These are phyloP conservation scores for Galerucella calmariensis DNA, from an alignment of 2,888 invertebrate genomes.

Conservation along the genomic window DNA sequence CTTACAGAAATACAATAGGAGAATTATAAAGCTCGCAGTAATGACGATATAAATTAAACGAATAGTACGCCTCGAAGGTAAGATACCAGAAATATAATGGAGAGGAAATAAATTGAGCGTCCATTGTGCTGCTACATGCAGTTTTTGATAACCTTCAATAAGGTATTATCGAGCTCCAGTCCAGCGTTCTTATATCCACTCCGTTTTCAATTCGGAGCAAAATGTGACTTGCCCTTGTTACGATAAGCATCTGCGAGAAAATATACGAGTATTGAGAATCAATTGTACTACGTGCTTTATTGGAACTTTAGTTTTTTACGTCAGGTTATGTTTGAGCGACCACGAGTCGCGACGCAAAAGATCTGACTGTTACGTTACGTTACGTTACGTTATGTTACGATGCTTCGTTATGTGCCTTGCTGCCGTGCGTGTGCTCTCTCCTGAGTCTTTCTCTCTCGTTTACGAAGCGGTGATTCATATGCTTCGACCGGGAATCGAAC, in stretches of 20 bases:
- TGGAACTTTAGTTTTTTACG: too few species aligned
- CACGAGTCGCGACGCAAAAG: too few species aligned
- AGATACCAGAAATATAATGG: neutral
- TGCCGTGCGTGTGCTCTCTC: too few species aligned
- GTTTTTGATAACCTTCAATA: conserved; percentile 9
- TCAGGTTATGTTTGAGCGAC: too few species aligned
- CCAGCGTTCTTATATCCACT: neutral
- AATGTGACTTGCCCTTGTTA: conserved; percentile 6
- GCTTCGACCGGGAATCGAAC: too few species aligned
- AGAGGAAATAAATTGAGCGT: conserved; percentile 4
- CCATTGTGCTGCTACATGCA: conserved; percentile 4
- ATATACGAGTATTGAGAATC: neutral
- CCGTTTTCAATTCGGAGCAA: neutral
- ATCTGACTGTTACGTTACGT: too few species aligned
- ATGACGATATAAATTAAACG: conserved; percentile 8
- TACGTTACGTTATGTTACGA: too few species aligned
- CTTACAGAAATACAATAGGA: conserved; percentile 2
- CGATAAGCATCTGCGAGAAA: neutral
- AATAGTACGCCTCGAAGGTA: conserved; percentile 5
- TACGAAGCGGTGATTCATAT: too few species aligned
- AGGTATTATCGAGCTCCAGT: neutral
- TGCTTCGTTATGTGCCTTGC: too few species aligned
- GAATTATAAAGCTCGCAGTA: neutral
- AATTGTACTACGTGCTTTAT: neutral
- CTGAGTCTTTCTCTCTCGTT: too few species aligned